Conservation (phyloP, 2,113 vertebrate species). For the Oostethus manadensis region DNA sequence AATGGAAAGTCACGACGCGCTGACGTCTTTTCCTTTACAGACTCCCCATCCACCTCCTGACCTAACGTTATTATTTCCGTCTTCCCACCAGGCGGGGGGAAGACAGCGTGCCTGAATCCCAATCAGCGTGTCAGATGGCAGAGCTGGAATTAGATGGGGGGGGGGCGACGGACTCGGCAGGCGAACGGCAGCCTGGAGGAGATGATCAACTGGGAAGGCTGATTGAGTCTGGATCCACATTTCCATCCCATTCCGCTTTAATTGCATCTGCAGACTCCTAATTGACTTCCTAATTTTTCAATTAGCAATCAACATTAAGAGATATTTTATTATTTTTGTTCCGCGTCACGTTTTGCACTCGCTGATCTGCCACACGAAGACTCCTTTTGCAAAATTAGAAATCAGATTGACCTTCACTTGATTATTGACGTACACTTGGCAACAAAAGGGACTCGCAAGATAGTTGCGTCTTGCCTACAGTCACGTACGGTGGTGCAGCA, state of each 20-base stretch:
- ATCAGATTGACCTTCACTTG: too few relatives aligned
- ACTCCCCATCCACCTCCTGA: conserved; percentile 49
- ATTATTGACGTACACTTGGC: too few relatives aligned
- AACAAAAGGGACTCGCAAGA: too few relatives aligned
- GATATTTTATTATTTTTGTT: conserved; percentile 70
- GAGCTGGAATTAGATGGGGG: conserved; percentile 43
- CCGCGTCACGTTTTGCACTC: conserved; percentile 78
- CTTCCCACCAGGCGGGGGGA: conserved; percentile 37
- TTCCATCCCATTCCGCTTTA: conserved; percentile 93
- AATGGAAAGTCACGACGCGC: too few relatives aligned
- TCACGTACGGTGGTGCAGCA: too few relatives aligned
- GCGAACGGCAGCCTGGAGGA: conserved; percentile 34
- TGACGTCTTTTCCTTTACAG: conserved; percentile 44
- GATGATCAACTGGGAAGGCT: conserved; percentile 66
- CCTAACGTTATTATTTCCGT: conserved; percentile 58
- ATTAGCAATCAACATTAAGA: conserved; percentile 93
- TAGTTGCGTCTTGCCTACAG: too few relatives aligned
- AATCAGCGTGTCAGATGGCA: conserved; percentile 52
- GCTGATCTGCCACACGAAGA: conserved; percentile 82
- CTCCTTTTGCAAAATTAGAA: conserved; percentile 70
- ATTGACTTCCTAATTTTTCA: conserved; percentile 98
- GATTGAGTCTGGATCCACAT: conserved; percentile 76
- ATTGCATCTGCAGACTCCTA: conserved; percentile 91
- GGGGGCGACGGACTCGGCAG: conserved; percentile 32
- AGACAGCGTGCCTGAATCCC: conserved; percentile 44